Conservation (phyloP, 1,140 invertebrate genomes). For the Whitmania pigra region DNA sequence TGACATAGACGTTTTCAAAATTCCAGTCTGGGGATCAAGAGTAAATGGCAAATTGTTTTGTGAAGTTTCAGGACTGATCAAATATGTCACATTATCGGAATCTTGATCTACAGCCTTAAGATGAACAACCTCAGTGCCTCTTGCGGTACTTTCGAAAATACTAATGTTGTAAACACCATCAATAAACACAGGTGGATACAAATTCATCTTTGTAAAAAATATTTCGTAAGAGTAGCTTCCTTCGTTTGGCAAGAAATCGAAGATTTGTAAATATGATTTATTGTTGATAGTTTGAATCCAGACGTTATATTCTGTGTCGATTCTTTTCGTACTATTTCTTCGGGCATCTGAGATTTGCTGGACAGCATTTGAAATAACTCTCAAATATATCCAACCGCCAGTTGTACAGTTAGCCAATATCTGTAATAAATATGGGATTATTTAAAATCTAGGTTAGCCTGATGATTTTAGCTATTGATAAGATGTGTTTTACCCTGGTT, state of each 20-base stretch:
- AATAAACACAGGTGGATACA: slow-evolving; percentile 28
- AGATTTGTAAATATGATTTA: slow-evolving; percentile 17
- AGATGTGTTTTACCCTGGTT: background rate
- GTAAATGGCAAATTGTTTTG: slow-evolving; percentile 28
- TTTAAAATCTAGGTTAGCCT: background rate
- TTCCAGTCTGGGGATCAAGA: slow-evolving; percentile 24
- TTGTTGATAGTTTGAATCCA: slow-evolving; percentile 18
- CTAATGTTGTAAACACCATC: slow-evolving; percentile 26
- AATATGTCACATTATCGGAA: slow-evolving; percentile 29
- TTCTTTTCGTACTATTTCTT: background rate
- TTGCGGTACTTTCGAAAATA: background rate
- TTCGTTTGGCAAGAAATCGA: slow-evolving; percentile 5
- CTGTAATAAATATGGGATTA: slow-evolving; percentile 10
- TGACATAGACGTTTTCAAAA: slow-evolving; percentile 26
- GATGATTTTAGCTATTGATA: background rate
- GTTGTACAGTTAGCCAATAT: background rate
- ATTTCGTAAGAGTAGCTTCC: background rate
- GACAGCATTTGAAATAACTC: background rate
- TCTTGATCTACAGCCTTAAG: slow-evolving; percentile 33
- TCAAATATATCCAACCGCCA: slow-evolving; percentile 18
- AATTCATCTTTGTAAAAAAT: slow-evolving; percentile 21
- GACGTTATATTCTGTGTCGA: slow-evolving; percentile 18
- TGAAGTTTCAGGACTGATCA: slow-evolving; percentile 25
- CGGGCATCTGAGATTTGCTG: slow-evolving; percentile 6
- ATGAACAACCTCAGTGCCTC: slow-evolving; percentile 30